These are phyloP conservation scores for Acanthiza pusilla DNA, from an alignment of 2,797 vertebrate genomes.

Conservation along the genomic window DNA sequence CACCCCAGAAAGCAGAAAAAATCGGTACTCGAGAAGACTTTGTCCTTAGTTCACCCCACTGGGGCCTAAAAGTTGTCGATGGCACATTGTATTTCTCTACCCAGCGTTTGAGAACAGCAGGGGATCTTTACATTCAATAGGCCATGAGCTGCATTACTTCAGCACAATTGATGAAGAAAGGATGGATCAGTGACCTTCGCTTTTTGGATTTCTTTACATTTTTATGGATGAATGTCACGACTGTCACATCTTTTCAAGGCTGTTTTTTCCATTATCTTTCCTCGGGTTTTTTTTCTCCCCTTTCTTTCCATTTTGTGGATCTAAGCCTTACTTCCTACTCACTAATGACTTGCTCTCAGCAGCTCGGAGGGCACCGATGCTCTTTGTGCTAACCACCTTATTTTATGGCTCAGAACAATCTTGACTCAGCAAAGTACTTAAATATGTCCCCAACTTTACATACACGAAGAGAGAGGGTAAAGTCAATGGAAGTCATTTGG, in stretches of 20 bases:
- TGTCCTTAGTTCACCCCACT: constrained; percentile 41
- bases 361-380: background rate
- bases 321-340: background rate
- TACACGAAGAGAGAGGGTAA: background rate
- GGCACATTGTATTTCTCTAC: constrained; percentile 23
- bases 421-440: constrained; percentile 17
- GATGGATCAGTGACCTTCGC: background rate
- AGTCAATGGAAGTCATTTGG: background rate
- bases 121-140: constrained; percentile 49
- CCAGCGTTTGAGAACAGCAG: background rate
- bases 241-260: background rate
- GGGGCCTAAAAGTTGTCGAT: constrained; percentile 25
- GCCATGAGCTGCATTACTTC: constrained; percentile 32
- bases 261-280: background rate
- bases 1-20: constrained; percentile 1
- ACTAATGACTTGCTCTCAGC: background rate
- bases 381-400: background rate
- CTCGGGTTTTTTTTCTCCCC: background rate
- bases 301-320: background rate
- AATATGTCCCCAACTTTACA: background rate
- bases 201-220: constrained; percentile 46
- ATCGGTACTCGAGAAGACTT: background rate
- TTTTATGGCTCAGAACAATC: background rate
- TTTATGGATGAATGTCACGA: constrained; percentile 42
- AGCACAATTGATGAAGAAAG: constrained; percentile 38